These are phyloP conservation scores for Catocala sponsa DNA, from an alignment of 2,888 invertebrate genomes.

Conservation along the genomic window DNA sequence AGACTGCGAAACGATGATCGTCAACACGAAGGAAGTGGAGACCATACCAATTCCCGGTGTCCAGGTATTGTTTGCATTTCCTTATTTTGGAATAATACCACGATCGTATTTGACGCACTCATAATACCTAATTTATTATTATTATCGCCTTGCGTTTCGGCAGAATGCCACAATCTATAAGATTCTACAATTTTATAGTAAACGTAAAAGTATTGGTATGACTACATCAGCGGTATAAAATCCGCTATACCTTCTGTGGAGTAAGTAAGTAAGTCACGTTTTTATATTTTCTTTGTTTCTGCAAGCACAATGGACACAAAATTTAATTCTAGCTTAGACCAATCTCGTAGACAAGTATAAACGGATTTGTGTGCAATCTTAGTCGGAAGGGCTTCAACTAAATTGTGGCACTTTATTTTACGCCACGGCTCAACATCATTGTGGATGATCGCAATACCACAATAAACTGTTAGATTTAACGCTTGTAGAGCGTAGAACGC, in stretches of 20 bases:
- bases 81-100: neutral
- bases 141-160: too few species aligned
- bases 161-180: too few species aligned
- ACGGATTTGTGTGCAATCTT: neutral
- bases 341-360: neutral
- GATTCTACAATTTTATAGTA: too few species aligned
- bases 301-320: too few species aligned
- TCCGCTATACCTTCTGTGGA: neutral
- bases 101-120: too few species aligned
- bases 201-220: too few species aligned
- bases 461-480: conserved; percentile 5
- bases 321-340: too few species aligned
- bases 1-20: conserved; percentile 58
- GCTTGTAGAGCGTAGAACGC: neutral
- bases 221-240: too few species aligned
- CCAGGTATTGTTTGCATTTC: conserved; percentile 37
- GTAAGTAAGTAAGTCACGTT: too few species aligned
- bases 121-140: too few species aligned
- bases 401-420: neutral
- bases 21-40: conserved; percentile 49
- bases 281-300: too few species aligned
- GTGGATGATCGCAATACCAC: neutral
- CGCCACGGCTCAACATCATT: neutral
- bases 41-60: conserved; percentile 60
- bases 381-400: neutral